These are phyloP conservation scores for Ornithoptera alexandrae DNA, from an alignment of 2,888 invertebrate genomes.

Conservation along the genomic window DNA sequence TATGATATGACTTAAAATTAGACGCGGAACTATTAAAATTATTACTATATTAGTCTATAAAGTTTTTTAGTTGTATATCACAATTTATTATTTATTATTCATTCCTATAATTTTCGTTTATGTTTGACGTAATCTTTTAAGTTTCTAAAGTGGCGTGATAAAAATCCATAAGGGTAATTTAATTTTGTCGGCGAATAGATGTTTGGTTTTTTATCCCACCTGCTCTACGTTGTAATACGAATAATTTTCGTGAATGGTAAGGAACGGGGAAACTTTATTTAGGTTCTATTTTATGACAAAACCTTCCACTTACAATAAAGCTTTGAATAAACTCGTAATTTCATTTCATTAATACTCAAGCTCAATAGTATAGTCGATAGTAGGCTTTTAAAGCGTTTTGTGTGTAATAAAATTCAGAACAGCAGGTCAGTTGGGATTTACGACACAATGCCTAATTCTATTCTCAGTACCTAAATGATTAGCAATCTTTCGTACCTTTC, in stretches of 20 bases:
- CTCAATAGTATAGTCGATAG: background rate
- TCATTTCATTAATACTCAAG: background rate
- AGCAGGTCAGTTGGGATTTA: no score
- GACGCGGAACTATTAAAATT: no score
- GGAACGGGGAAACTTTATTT: background rate
- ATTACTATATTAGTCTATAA: no score
- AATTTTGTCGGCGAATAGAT: background rate
- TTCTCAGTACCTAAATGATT: no score
- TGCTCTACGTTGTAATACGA: background rate
- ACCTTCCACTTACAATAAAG: background rate
- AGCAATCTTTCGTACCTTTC: no score
- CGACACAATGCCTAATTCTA: no score
- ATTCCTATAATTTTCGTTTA: no score
- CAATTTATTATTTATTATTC: no score
- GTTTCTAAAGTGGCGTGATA: background rate
- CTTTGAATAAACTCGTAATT: background rate
- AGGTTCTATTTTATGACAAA: background rate
- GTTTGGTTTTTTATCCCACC: background rate
- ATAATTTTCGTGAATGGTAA: background rate
- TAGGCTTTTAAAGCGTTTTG: background rate
- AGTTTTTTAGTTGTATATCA: no score
- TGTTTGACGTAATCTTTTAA: background rate
- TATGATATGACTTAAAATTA: no score
- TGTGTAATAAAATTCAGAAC: no score
- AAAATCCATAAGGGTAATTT: background rate